Base-by-base conservation (phyloP, 2,888 invertebrate genomes). In the Drepanosiphum platanoidis region DNA sequence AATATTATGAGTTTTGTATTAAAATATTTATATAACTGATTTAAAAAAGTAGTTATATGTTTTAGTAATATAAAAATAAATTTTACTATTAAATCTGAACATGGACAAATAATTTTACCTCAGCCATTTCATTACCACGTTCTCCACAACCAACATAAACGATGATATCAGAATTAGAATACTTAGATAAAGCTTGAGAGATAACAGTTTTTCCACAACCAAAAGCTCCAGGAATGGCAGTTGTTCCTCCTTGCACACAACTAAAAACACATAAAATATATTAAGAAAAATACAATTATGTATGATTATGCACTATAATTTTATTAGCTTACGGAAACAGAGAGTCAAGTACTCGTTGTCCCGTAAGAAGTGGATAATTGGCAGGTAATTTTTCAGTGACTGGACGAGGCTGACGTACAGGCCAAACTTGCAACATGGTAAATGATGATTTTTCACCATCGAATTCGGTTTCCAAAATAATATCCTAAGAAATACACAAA, bases 151-250 rank as follows among this genome's bases (percentile, higher is more conserved):
- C 99, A 87, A 99, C 99, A 92, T 99, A 99, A 89, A 99, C 91
- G 91, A 99, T 99, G 89, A 99, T 97, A 90, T 99, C 99, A 84
- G 98, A 98, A 92, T 99, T 99, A 90, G 98, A 99, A 91, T 97
- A 99, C 91, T 99, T 99, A 89, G 99, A 99, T 87, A 99, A 92
- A 2, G 99, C 97, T 91, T 99, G 99, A 9, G 99, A 99, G 91
- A 99, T 99, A 89, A 99, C 99, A 90, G 99, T 99, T 92, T 99
- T 99, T 89, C 99, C 99, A 91, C 99, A 99, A 90, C 99, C 99
- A 92, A 99, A 99, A 89, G 99, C 99, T 86, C 99, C 99, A 89
- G 98, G 98, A 91, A 99, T 98, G 89, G 98, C 98, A 3, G 99
- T 99, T 68, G 99, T 99, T 87, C 99, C 99, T 87, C 99, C 99